These are phyloP conservation scores for Cyclura pinguis DNA, from an alignment of 2,797 vertebrate species.

Conservation along the genomic window DNA sequence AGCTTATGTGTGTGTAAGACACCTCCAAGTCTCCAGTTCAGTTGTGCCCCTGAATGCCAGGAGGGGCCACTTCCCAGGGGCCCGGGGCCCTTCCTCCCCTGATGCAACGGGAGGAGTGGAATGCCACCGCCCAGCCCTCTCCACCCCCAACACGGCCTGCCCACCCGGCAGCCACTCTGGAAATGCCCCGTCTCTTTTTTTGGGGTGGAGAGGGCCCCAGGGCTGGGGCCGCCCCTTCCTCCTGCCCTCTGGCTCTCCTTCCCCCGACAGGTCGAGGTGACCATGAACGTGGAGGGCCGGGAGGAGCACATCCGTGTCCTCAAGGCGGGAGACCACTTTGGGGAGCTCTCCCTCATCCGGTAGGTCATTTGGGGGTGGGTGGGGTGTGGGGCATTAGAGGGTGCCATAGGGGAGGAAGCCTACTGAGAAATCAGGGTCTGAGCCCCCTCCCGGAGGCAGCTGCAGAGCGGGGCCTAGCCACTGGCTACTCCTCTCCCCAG, in stretches of 20 bases:
- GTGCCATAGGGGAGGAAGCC: background rate
- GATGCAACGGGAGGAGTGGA: too few relatives aligned
- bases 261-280: conserved; percentile 81
- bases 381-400: background rate
- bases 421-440: too few relatives aligned
- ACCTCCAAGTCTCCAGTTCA: background rate
- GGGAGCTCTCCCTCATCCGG: conserved; percentile 88
- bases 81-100: background rate
- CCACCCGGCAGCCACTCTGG: background rate
- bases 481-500: background rate
- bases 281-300: conserved; percentile 69
- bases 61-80: too few relatives aligned
- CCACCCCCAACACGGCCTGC: too few relatives aligned
- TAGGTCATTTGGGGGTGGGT: conserved; percentile 63
- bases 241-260: too few relatives aligned
- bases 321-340: conserved; percentile 86
- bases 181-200: background rate
- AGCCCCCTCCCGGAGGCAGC: too few relatives aligned
- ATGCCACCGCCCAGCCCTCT: background rate
- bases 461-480: background rate
- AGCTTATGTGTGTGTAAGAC: too few relatives aligned
- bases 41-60: too few relatives aligned
- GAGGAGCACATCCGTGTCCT: conserved; percentile 78
- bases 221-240: too few relatives aligned
- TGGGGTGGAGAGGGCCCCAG: too few relatives aligned